Conservation (phyloP, 2,888 invertebrate genomes). For the Halocaridina rubra region DNA sequence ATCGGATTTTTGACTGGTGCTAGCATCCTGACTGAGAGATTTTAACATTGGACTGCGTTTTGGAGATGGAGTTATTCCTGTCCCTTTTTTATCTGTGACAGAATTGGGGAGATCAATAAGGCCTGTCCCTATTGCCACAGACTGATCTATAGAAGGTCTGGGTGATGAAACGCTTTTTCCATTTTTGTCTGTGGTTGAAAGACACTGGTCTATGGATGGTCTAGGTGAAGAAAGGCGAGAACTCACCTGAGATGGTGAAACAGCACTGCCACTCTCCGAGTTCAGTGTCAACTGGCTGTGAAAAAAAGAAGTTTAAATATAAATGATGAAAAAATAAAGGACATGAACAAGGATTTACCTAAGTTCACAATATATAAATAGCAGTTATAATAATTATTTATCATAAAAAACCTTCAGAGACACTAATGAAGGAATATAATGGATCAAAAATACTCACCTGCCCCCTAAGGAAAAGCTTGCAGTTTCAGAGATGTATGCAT, state of each 20-base stretch:
- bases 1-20: neutral
- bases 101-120: no score
- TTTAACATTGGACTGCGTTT: slow-evolving; percentile 46
- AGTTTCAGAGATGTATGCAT: slow-evolving; percentile 4
- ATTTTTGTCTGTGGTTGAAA: neutral
- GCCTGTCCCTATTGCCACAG: neutral
- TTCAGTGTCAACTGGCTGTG: slow-evolving; percentile 40
- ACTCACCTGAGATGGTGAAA: slow-evolving; percentile 42
- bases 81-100: no score
- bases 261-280: slow-evolving; percentile 20
- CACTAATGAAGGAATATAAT: no score
- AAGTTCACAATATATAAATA: no score
- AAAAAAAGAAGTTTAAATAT: neutral
- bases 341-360: no score
- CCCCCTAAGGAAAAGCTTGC: slow-evolving; percentile 39
- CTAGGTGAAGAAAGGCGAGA: slow-evolving; percentile 1
- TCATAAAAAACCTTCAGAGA: no score
- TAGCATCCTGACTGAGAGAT: slow-evolving; percentile 45
- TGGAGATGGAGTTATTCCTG: slow-evolving; percentile 7
- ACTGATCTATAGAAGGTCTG: neutral
- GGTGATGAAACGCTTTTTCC: neutral
- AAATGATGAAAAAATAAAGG: neutral
- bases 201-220: neutral
- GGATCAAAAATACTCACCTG: no score
- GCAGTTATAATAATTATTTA: no score